Conservation (phyloP, 2,888 invertebrate genomes). For the Xylota sylvarum region DNA sequence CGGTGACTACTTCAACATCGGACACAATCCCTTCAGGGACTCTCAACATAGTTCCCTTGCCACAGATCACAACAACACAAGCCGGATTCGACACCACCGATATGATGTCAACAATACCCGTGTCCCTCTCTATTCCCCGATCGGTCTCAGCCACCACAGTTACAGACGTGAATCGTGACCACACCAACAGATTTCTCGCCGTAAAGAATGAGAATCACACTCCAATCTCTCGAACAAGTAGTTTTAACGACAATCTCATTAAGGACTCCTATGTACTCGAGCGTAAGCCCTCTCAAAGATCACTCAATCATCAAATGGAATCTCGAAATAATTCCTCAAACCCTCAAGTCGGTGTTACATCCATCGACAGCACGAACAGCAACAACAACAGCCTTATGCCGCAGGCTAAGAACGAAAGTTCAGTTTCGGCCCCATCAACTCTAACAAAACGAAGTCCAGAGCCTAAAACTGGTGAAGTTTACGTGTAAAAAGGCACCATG, state of each 20-base stretch:
- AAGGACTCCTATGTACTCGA: slow-evolving; percentile 80
- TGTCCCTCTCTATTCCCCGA: slow-evolving; percentile 82
- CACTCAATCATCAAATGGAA: slow-evolving; percentile 65
- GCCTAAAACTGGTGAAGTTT: slow-evolving; percentile 84
- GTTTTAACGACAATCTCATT: slow-evolving; percentile 81
- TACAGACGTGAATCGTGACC: slow-evolving; percentile 79
- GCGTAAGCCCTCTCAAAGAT: slow-evolving; percentile 80
- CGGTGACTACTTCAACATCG: slow-evolving; percentile 81
- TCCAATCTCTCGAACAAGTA: slow-evolving; percentile 82
- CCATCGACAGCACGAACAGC: slow-evolving; percentile 10
- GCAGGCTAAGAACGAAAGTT: slow-evolving; percentile 61
- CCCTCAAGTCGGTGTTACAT: slow-evolving; percentile 30
- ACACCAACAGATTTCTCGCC: slow-evolving; percentile 79
- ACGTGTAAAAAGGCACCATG: slow-evolving; percentile 79
- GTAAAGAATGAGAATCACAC: slow-evolving; percentile 81
- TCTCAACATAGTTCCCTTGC: slow-evolving; percentile 82
- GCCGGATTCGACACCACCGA: slow-evolving; percentile 80
- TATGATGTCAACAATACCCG: slow-evolving; percentile 82
- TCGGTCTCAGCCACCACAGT: slow-evolving; percentile 81
- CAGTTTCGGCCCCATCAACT: slow-evolving; percentile 83
- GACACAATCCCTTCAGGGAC: slow-evolving; percentile 82
- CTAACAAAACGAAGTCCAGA: slow-evolving; percentile 83
- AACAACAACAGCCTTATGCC: slow-evolving; percentile 49
- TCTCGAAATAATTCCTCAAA: slow-evolving; percentile 61
- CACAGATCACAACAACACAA: slow-evolving; percentile 81